Evolutionary conservation across 2,797 vertebrate genomes (phyloP).

Genomic region (Spinus olivaceus): DNA sequence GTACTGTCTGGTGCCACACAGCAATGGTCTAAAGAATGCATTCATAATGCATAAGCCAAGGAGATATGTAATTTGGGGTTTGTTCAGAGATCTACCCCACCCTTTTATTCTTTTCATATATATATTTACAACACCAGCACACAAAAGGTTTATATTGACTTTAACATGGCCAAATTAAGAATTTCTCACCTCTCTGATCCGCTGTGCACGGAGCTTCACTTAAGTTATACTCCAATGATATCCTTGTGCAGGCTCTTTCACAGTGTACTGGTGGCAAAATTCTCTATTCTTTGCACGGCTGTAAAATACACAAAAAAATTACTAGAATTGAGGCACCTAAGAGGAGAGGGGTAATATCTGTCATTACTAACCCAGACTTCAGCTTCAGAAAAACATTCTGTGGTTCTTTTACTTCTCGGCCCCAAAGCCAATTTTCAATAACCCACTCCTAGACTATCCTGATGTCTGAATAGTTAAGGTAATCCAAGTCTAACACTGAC

Average conservation of each 20-base stretch:
- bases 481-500: neutral
- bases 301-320: neutral
- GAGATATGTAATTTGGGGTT: neutral
- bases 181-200: neutral
- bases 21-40: neutral
- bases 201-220: neutral
- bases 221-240: neutral
- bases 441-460: neutral
- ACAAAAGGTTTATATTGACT: neutral
- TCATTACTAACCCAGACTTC: neutral
- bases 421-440: neutral
- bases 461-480: neutral
- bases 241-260: neutral
- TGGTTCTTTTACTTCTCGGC: neutral
- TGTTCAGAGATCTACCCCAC: neutral
- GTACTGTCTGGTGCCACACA: neutral
- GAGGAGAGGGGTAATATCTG: neutral
- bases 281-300: neutral
- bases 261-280: neutral
- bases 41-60: neutral
- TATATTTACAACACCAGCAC: neutral
- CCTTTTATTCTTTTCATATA: neutral
- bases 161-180: neutral
- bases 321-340: neutral
- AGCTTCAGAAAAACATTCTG: neutral